Evolutionary conservation across 2,888 invertebrate species (phyloP), one percentile per base, ranked within the genome.

Genomic region (Caenorhabditis macrosperma): DNA sequence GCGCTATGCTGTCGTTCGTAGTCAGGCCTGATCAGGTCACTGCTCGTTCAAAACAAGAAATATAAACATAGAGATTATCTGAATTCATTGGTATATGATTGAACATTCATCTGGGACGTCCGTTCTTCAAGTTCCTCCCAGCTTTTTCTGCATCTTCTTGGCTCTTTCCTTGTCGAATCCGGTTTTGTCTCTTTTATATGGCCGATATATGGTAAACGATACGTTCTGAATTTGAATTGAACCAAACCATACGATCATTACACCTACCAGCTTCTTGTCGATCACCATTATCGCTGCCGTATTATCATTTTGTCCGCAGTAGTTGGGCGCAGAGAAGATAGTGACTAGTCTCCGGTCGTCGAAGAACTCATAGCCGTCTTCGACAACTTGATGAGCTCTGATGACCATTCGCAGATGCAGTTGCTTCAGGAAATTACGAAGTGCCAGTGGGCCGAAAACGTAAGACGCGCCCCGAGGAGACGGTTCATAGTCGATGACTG

Each of bases 311-410:
- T 92, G 92, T 68, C 96, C 96, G 92, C 96, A 96, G 91, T 96
- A 96, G 92, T 96, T 83, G 69, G 96, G 96, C 79, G 96, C 85
- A 22, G 85, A 85, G 74, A 85, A 85, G 22, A 85, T 76, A 1
- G 85, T 84, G 20, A 85, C 84, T 26, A 87, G 76, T n/a, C 78
- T 75, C 9, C 81, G 93, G 92, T 98, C 97, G 81, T 97, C 97
- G 92, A 93, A 93, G 88, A 92, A 92, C 57, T 98, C 97, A 92
- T 98, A 98, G 12, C 98, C 98, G 92, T 87, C 87, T 17, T 83
- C 79, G 24, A 85, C 86, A 15, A 87, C 87, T 68, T 89, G 89
- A 83, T 89, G 89, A 2, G 85, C 89, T 6, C 89, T 76, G 15
- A 87, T 85, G 35, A 89, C 81, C 35, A 89, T 75, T 50, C 85